phyloP scores from a whole-genome alignment of 2,888 invertebrate species.

The Antheraea yamamai region DNA sequence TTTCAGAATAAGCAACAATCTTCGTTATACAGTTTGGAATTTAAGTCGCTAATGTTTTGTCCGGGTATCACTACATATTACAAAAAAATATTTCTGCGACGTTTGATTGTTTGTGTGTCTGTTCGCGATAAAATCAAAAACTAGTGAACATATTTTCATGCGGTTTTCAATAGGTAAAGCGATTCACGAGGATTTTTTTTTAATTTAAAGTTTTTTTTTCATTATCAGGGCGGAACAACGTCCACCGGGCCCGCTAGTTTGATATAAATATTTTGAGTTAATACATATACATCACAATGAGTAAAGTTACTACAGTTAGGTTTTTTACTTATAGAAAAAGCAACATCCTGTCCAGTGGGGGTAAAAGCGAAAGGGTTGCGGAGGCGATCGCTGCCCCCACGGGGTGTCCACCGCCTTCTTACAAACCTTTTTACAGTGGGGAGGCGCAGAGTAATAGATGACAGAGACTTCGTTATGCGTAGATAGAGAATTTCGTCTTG shows the following conservation, averaged over 20 bases:
- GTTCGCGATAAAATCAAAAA: no score
- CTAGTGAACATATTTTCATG: no score
- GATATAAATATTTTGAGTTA: no score
- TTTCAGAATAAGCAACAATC: not conserved
- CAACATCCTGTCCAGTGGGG: conserved; percentile 74
- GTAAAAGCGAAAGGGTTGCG: conserved; percentile 82
- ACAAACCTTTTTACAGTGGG: conserved; percentile 80
- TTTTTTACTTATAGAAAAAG: conserved; percentile 24
- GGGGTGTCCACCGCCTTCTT: conserved; percentile 80
- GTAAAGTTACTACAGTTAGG: not conserved
- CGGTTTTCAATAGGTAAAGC: no score
- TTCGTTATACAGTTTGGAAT: not conserved
- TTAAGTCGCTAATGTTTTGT: not conserved
- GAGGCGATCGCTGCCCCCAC: conserved; percentile 70
- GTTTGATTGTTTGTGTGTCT: no score
- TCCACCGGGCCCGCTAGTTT: no score
- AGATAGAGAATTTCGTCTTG: conserved; percentile 32
- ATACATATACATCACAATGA: not conserved
- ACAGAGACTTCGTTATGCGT: conserved; percentile 60
- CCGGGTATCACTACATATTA: no score
- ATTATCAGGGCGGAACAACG: no score
- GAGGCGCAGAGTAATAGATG: conserved; percentile 68
- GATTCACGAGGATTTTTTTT: no score
- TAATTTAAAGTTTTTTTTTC: no score
- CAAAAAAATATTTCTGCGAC: no score